phyloP scores from a whole-genome alignment of 1,140 invertebrate species.

The Steinernema khuongi region DNA sequence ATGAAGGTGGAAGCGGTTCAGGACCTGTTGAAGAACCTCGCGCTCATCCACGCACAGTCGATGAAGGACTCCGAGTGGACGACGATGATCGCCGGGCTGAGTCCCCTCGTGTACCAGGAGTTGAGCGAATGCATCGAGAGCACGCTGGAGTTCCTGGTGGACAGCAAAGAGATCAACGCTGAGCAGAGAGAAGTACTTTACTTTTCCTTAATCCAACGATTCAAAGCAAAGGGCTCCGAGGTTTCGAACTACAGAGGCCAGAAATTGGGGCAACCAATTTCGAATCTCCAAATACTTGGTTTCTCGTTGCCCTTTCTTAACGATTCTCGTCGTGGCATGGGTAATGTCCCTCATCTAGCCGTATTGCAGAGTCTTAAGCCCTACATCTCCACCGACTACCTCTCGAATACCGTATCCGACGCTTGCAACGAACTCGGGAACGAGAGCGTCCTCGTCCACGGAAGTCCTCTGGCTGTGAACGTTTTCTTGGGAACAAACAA shows the following conservation, averaged over 20 bases:
- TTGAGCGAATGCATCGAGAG: background rate
- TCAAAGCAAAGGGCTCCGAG: slow-evolving; percentile 30
- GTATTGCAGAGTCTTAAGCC: slow-evolving; percentile 37
- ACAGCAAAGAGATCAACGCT: slow-evolving; percentile 32
- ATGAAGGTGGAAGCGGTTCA: slow-evolving; percentile 37
- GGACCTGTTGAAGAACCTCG: slow-evolving; percentile 37
- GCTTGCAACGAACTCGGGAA: slow-evolving; percentile 20
- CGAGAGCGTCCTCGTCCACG: slow-evolving; percentile 43
- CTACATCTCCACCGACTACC: slow-evolving; percentile 40
- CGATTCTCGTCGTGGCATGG: background rate
- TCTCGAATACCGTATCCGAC: slow-evolving; percentile 19
- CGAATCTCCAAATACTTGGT: too few species aligned
- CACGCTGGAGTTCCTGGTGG: slow-evolving; percentile 32
- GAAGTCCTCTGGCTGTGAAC: slow-evolving; percentile 49
- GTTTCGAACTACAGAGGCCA: too few species aligned
- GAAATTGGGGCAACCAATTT: too few species aligned
- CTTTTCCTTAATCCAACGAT: slow-evolving; percentile 40
- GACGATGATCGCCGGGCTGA: background rate
- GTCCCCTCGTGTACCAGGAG: background rate
- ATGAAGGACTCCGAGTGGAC: slow-evolving; percentile 37
- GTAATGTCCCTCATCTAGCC: background rate
- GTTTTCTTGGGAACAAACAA: slow-evolving; percentile 40
- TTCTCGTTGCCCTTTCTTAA: too few species aligned
- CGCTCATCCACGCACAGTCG: slow-evolving; percentile 31
- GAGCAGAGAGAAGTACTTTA: slow-evolving; percentile 41